Base-by-base conservation (phyloP, 2,888 invertebrate genomes). In the Zaprionus bogoriensis region DNA sequence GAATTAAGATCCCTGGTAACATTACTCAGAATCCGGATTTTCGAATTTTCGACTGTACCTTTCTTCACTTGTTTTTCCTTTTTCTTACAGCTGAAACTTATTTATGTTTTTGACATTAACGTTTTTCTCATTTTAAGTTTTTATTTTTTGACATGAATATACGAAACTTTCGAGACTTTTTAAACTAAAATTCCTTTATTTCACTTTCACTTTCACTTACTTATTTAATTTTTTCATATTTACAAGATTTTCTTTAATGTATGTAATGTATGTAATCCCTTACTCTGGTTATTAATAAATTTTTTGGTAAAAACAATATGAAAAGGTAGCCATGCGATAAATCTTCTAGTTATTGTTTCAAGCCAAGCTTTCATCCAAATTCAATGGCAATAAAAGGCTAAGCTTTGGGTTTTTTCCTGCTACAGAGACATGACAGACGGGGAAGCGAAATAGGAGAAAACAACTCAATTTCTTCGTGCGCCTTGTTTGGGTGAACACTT, bases 271-370 rank as follows among this genome's bases (percentile, higher is more conserved):
- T 12, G 17, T 22, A 36, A 39, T 25, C 17, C 27, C 5, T 20
- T 12, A 20, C 44, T 45, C 54, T 59, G 47, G 46, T 78, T 75
- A 57, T 71, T 71, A 65, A 63, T 51, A 54, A 52, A 23, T 42
- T 32, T 48, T 6, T 3, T 3, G 6, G 17, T 38, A 46, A 19
- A 30, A 52, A 39, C 42, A 30, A 59, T 41, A 44, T 20, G n/a
- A 28, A 42, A 54, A 42, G 53, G 74, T 67, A 72, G 41, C 70
- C 53, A 42, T 39, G 72, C 62, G 50, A 84, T 84, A 84, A 84
- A 74, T 80, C 75, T 72, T 62, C 55, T 58, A 69, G 82, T 77
- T 77, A 81, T 81, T 80, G 78, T 84, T 74, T 80, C 47, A 73
- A 61, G 58, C 53, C 46, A 54, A 46, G 61, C 64, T 65, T 60